Evolutionary conservation across 2,113 vertebrate species (phyloP).

Genomic region (Pachypanchax playfairii): DNA sequence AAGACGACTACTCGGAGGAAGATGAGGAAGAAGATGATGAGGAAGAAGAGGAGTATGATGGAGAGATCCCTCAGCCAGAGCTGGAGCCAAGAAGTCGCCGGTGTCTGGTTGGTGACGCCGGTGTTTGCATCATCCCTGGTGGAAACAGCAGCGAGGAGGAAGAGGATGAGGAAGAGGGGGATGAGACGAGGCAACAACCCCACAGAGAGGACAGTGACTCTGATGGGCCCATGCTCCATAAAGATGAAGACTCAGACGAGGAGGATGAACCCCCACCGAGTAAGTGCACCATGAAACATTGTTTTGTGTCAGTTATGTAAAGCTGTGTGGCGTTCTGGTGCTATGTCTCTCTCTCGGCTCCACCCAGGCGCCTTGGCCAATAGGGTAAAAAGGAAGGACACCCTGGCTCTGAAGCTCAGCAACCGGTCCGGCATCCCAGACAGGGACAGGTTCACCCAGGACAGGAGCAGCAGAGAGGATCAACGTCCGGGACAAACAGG

Average conservation of each 20-base stretch:
- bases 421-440: constrained; percentile 79
- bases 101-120: constrained; percentile 83
- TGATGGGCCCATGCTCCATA: constrained; percentile 91
- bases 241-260: constrained; percentile 88
- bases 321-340: neutral
- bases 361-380: constrained; percentile 88
- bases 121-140: constrained; percentile 83
- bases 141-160: constrained; percentile 86
- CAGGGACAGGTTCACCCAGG: constrained; percentile 67
- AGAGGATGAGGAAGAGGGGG: constrained; percentile 84
- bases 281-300: constrained; percentile 36
- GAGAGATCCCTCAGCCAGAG: constrained; percentile 78
- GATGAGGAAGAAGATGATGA: constrained; percentile 85
- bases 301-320: neutral
- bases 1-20: constrained; percentile 91
- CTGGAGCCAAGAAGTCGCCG: constrained; percentile 78
- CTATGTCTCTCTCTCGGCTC: constrained; percentile 7
- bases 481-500: constrained; percentile 79
- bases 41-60: constrained; percentile 87
- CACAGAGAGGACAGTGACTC: constrained; percentile 91
- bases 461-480: constrained; percentile 71
- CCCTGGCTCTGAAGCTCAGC: constrained; percentile 93
- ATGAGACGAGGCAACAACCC: constrained; percentile 81
- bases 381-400: constrained; percentile 96
- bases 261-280: constrained; percentile 85